Evolutionary conservation across 2,113 vertebrate species (phyloP), one percentile per base, ranked within the genome.

Genomic region (Pseudonaja textilis): DNA sequence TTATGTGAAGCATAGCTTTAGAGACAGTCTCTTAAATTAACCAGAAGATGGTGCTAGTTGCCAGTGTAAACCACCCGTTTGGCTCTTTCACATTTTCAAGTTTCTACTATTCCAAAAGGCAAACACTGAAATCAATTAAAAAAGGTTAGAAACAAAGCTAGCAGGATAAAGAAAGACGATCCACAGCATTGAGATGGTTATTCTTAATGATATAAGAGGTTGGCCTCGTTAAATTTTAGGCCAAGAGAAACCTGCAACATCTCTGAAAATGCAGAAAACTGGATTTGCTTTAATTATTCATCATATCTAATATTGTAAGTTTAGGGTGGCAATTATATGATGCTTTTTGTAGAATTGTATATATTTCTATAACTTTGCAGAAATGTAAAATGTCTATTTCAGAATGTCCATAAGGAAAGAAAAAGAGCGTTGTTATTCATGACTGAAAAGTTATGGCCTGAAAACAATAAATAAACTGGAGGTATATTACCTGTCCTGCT

Each of bases 401-500:
- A 26, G 39, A 26, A 45, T 57, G 52, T 54, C 34, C 34, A 45
- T 1, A 29, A 20, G 22, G 7, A 86, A 14, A 81, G 10, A 2
- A 91, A 20, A 42, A 23, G 23, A 50, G 20, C 29, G 18, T 39
- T 22, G 39, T 26, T 56, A 18, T 45, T 81, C 42, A 45, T 42
- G 6, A 16, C 1, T 26, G 29, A 16, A 55, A 42, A 26, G 42
- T 23, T 2, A 47, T 2, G 22, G 86, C 3, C 29, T 20, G 12
- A 11, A 0, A 88, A 89, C 90, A 16, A 0, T 11, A 39, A 95
- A 95, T n/a, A 93, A 93, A 92, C 7, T n/a, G 3, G 5, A 56
- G n/a, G 89, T 93, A 85, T 39, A 92, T 93, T 98, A 99, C 98
- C 98, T 99, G 98, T 93, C 98, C 98, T 57, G 98, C 98, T 0